Evolutionary conservation across 2,888 invertebrate genomes (phyloP), one percentile per base, ranked within the genome.

Genomic region (Steromphala cineraria): DNA sequence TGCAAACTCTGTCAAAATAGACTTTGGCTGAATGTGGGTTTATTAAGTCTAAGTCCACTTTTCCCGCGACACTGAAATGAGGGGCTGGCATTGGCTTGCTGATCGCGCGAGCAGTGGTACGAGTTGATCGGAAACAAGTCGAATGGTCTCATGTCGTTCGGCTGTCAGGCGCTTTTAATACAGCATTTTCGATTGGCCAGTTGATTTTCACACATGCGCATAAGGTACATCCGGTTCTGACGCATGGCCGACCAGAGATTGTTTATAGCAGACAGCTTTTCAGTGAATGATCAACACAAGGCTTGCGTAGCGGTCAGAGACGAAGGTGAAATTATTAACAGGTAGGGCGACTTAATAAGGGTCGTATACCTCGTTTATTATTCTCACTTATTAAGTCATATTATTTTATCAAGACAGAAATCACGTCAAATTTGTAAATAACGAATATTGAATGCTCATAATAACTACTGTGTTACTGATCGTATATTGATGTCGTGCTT

Each of bases 221-320:
- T 24, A 28, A 24, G 3, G 28, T 15, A 15, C 28, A 24, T 28
- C 62, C 28, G 21, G 10, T 62, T 62, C 28, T 62, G 62, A 62
- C 62, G 62, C 62, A 62, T 62, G 62, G 62, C 24, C 28, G 24
- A 28, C 17, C 28, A 15, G 62, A 62, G 28, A 28, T 62, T 62
- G 62, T 28, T 62, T 28, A 62, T 62, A 62, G 62, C 62, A 62
- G 62, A 62, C 62, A 8, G 62, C 62, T 62, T 62, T 62, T 62
- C n/a, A 28, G 62, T 24, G 62, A 24, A 24, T 24, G 24, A 15
- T 28, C 24, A 28, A 1, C 13, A 46, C 10, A 46, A 5, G 46
- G 46, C 10, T 46, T 62, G 15, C 28, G 8, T 62, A 28, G 24
- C 28, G 62, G 62, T 62, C 24, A 62, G 62, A 24, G 13, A 4